Percentiles rank a stretch among this genome's conserved stretches.
Conservation (phyloP, 2,113 vertebrate species). For the Pteronura brasiliensis region DNA sequence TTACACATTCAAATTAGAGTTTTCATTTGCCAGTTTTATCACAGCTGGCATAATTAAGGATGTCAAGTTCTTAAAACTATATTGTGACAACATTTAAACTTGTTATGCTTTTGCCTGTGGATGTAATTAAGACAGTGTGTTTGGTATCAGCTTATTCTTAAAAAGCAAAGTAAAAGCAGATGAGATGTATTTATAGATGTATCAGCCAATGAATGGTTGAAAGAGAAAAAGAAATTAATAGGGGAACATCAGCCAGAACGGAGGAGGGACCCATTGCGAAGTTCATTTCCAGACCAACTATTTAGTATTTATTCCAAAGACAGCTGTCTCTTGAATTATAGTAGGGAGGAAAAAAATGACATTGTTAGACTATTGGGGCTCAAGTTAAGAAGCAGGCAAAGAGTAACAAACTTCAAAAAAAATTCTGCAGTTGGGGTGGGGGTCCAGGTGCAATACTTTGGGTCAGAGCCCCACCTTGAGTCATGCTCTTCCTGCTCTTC, state of each 20-base stretch:
- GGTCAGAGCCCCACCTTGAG: constrained; percentile 40
- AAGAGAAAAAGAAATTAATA: constrained; percentile 84
- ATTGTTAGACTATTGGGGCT: constrained; percentile 66
- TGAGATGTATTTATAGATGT: constrained; percentile 85
- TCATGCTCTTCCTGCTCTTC: no score
- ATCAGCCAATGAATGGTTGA: constrained; percentile 86
- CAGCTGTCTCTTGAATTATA: constrained; percentile 77
- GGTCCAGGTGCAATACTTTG: neutral
- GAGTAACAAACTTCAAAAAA: constrained; percentile 56
- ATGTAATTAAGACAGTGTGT: constrained; percentile 85
- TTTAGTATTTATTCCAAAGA: constrained; percentile 81
- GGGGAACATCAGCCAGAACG: constrained; percentile 82
- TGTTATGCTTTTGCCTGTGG: constrained; percentile 79
- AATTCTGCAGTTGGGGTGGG: constrained; percentile 50
- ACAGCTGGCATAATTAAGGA: constrained; percentile 74
- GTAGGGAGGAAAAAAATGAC: constrained; percentile 53
- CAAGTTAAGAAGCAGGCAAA: constrained; percentile 75
- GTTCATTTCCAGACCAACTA: constrained; percentile 81
- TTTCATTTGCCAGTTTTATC: constrained; percentile 53
- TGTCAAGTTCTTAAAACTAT: constrained; percentile 80
- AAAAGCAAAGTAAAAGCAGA: constrained; percentile 88
- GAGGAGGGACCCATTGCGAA: constrained; percentile 77
- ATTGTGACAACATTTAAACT: constrained; percentile 79
- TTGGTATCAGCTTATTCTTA: constrained; percentile 84
- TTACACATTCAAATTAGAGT: constrained; percentile 63